Evolutionary conservation across 1,140 invertebrate species (phyloP).

Genomic region (Camponotus vicinus): DNA sequence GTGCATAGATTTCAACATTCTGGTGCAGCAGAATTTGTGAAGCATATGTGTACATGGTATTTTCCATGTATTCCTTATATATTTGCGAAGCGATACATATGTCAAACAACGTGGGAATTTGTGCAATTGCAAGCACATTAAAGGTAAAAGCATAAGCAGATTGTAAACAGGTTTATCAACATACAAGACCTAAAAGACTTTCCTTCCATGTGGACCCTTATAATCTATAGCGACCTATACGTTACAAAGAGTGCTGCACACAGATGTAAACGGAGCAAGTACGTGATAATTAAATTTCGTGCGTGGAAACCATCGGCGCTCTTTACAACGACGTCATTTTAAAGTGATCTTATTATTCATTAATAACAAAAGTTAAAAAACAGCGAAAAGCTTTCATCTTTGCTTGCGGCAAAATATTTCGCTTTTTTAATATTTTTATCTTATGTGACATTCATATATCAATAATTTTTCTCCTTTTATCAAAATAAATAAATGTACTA

Average conservation of each 20-base stretch:
- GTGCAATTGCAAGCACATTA: constrained; percentile 14
- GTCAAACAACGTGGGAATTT: background rate
- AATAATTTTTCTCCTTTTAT: constrained; percentile 4
- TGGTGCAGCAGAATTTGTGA: background rate
- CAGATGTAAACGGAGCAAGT: constrained; percentile 10
- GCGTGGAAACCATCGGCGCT: background rate
- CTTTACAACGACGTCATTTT: constrained; percentile 17
- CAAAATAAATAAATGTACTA: background rate
- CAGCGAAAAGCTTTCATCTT: constrained; percentile 1
- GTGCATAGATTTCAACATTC: background rate
- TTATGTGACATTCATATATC: background rate
- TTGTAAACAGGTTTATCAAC: constrained; percentile 23
- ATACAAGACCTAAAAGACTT: constrained; percentile 13
- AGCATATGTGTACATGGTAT: background rate
- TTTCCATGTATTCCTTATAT: background rate
- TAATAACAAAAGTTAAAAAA: constrained; percentile 29
- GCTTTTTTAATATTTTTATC: constrained; percentile 5
- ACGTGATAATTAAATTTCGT: constrained; percentile 59
- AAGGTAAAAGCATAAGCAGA: background rate
- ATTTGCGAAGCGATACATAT: background rate
- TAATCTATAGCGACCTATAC: constrained; percentile 6
- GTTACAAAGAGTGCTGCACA: constrained; percentile 15
- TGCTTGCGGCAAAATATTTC: background rate
- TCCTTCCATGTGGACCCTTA: constrained; percentile 25
- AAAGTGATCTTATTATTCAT: constrained; percentile 33